phyloP scores from a whole-genome alignment of 2,888 invertebrate species.

The Drosophila lacicola region DNA sequence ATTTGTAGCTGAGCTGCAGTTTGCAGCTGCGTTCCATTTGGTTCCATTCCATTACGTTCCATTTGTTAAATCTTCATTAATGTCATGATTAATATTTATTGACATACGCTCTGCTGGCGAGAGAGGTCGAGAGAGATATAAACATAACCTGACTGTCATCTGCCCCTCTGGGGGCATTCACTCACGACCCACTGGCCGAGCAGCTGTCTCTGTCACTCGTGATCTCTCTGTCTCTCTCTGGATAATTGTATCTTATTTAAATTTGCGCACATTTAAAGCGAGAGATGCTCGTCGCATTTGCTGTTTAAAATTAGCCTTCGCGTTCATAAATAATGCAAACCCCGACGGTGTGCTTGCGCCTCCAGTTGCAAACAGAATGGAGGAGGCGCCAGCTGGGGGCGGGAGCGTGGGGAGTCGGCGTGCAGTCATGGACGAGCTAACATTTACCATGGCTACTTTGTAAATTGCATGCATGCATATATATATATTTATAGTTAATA shows the following conservation, averaged over 20 bases:
- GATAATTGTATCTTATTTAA: conserved; percentile 48
- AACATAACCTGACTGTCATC: conserved; percentile 17
- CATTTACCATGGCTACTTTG: conserved; percentile 21
- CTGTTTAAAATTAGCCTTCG: conserved; percentile 54
- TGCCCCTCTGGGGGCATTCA: conserved; percentile 4
- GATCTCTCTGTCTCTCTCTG: conserved; percentile 1
- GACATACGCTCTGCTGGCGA: conserved; percentile 22
- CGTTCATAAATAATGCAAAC: conserved; percentile 65
- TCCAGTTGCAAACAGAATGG: conserved; percentile 8
- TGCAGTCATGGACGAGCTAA: conserved; percentile 9
- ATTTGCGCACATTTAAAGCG: conserved; percentile 32
- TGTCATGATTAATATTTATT: conserved; percentile 83
- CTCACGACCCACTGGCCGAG: conserved; percentile 1
- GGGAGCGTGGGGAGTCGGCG: neutral
- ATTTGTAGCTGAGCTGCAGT: conserved; percentile 28
- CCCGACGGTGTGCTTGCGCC: conserved; percentile 65
- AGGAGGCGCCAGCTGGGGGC: neutral
- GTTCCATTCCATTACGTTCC: neutral
- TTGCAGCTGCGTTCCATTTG: conserved; percentile 2
- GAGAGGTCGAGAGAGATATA: neutral
- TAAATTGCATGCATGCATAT: conserved; percentile 10
- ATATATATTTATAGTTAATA: conserved; percentile 8
- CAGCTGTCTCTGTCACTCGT: neutral
- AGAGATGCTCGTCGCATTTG: conserved; percentile 28
- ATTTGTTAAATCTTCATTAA: conserved; percentile 80